A percentile compares a stretch with the other conserved stretches of the same genome.
These are phyloP conservation scores for Gandaritis pyraliata DNA, from an alignment of 2,888 invertebrate species.

Conservation along the genomic window DNA sequence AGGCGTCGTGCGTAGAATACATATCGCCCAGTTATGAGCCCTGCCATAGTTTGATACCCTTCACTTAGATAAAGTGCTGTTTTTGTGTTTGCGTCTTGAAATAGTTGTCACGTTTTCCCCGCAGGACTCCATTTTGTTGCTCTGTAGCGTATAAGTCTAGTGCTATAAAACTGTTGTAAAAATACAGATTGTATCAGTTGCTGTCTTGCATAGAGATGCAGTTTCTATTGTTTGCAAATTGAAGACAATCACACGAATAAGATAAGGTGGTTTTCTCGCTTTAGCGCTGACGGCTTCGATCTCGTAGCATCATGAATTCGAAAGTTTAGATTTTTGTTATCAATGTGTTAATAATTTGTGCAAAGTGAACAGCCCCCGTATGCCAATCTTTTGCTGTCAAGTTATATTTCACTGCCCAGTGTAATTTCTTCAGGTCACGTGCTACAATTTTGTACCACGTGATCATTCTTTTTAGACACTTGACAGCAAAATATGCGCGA, in stretches of 20 bases:
- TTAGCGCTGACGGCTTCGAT: slow-evolving; percentile 18
- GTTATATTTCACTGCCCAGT: too few species aligned
- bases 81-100: slow-evolving; percentile 57
- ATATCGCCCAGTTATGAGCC: slow-evolving; percentile 60
- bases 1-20: slow-evolving; percentile 65
- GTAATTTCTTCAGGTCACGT: too few species aligned
- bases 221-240: slow-evolving; percentile 42
- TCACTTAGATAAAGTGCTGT: slow-evolving; percentile 65
- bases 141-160: slow-evolving; percentile 41
- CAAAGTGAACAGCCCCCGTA: neutral
- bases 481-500: too few species aligned
- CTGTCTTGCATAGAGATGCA: slow-evolving; percentile 39
- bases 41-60: slow-evolving; percentile 59
- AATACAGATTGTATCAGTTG: slow-evolving; percentile 36
- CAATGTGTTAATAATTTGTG: neutral
- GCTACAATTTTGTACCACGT: too few species aligned
- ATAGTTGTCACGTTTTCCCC: slow-evolving; percentile 56
- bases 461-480: too few species aligned
- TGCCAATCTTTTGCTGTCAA: too few species aligned
- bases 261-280: slow-evolving; percentile 30
- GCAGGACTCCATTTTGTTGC: slow-evolving; percentile 43
- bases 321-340: neutral
- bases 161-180: slow-evolving; percentile 33
- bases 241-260: slow-evolving; percentile 28
- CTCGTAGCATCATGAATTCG: slow-evolving; percentile 1